Evolutionary conservation across 1,140 invertebrate species (phyloP).

Genomic region (Calephelis virginiensis): DNA sequence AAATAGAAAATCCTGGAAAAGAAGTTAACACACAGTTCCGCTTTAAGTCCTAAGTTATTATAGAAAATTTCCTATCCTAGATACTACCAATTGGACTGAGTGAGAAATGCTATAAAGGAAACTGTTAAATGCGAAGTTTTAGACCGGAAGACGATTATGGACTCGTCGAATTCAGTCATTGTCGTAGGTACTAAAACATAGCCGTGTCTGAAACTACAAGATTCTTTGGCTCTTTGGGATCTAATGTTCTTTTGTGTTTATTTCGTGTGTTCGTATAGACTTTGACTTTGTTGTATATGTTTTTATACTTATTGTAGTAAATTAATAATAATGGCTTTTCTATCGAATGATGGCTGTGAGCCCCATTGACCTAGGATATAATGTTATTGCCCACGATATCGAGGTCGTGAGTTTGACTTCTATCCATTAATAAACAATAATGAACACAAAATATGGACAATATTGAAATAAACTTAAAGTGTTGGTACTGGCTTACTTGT

Average conservation of each 20-base stretch:
- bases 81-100: slow-evolving; percentile 65
- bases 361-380: slow-evolving; percentile 12
- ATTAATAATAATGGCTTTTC: slow-evolving; percentile 9
- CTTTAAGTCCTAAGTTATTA: slow-evolving; percentile 63
- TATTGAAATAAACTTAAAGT: neutral
- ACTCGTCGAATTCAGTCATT: slow-evolving; percentile 39
- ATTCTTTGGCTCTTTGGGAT: slow-evolving; percentile 46
- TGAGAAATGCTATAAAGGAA: slow-evolving; percentile 64
- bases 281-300: slow-evolving; percentile 16
- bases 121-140: slow-evolving; percentile 52
- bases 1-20: slow-evolving; percentile 47
- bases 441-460: slow-evolving; percentile 9
- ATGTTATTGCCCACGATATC: slow-evolving; percentile 11
- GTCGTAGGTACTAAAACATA: slow-evolving; percentile 40
- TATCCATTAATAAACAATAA: neutral
- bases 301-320: slow-evolving; percentile 18
- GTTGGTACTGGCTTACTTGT: too few relatives aligned
- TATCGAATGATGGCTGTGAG: slow-evolving; percentile 11
- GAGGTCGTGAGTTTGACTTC: slow-evolving; percentile 8
- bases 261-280: slow-evolving; percentile 21
- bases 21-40: slow-evolving; percentile 51
- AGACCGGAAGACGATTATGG: slow-evolving; percentile 42
- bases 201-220: slow-evolving; percentile 37
- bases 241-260: slow-evolving; percentile 49
- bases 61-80: slow-evolving; percentile 62